Conservation (phyloP, 2,113 vertebrate genomes). For the Pseudolaguvia tuberculata region DNA sequence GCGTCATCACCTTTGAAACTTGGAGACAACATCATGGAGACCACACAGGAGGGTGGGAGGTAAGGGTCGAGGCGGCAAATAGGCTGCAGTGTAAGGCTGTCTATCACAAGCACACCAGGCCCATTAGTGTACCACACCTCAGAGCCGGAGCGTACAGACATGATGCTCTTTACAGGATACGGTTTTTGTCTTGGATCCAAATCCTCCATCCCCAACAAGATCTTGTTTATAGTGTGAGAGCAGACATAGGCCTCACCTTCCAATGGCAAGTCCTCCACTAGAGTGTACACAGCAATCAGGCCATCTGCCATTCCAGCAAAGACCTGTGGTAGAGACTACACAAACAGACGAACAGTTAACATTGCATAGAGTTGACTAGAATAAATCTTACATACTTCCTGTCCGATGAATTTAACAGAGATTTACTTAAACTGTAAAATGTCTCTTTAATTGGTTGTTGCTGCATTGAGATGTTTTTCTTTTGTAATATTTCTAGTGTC, state of each 20-base stretch:
- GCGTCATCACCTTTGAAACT: constrained; percentile 82
- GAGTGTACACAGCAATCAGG: constrained; percentile 75
- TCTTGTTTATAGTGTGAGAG: constrained; percentile 85
- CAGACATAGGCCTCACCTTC: constrained; percentile 84
- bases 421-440: too few species aligned
- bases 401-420: too few species aligned
- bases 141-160: constrained; percentile 71
- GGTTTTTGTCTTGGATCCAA: constrained; percentile 82
- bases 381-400: too few species aligned
- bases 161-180: constrained; percentile 80
- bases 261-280: constrained; percentile 73
- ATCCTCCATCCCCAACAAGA: constrained; percentile 76
- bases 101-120: constrained; percentile 80
- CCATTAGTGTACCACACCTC: constrained; percentile 96
- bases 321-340: constrained; percentile 75
- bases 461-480: too few species aligned
- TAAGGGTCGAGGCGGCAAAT: constrained; percentile 82
- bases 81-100: constrained; percentile 72
- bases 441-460: too few species aligned
- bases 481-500: too few species aligned
- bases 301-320: constrained; percentile 88
- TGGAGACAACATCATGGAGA: constrained; percentile 70
- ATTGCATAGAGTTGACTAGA: too few species aligned
- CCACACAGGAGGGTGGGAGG: constrained; percentile 65
- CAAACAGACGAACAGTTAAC: background rate